Conservation (phyloP, 2,888 invertebrate species). For the Colostygia pectinataria region DNA sequence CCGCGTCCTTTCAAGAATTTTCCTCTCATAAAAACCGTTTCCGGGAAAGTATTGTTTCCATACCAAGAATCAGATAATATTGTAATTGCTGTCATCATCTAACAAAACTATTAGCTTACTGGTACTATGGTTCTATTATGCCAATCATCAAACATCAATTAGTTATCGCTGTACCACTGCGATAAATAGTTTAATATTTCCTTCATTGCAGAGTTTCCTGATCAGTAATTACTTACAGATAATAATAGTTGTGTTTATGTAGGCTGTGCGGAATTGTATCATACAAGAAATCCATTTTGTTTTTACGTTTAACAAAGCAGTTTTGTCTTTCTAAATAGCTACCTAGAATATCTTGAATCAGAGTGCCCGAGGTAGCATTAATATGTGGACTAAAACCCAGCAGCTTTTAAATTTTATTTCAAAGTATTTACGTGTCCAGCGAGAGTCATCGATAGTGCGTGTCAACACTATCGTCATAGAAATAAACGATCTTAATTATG, state of each 20-base stretch:
- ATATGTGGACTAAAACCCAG: too few species aligned
- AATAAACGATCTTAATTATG: slow-evolving; percentile 13
- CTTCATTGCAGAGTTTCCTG: slow-evolving; percentile 8
- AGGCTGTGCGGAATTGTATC: too few species aligned
- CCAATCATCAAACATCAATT: slow-evolving; percentile 16
- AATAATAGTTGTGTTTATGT: too few species aligned
- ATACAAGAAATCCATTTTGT: too few species aligned
- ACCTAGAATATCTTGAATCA: too few species aligned
- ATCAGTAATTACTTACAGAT: too few species aligned
- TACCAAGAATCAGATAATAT: slow-evolving; percentile 30
- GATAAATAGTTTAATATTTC: slow-evolving; percentile 21
- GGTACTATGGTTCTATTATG: slow-evolving; percentile 10
- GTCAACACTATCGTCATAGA: slow-evolving; percentile 9
- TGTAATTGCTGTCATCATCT: slow-evolving; percentile 29
- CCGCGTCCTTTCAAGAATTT: slow-evolving; percentile 18
- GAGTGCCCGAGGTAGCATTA: too few species aligned
- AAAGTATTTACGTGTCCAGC: too few species aligned
- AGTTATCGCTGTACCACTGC: background rate
- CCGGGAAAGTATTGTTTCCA: slow-evolving; percentile 25
- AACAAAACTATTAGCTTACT: slow-evolving; percentile 7
- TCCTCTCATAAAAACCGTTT: slow-evolving; percentile 10
- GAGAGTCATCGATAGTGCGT: slow-evolving; percentile 20
- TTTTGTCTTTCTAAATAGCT: too few species aligned
- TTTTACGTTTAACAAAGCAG: too few species aligned
- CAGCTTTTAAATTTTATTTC: too few species aligned